A percentile compares a stretch with the other conserved stretches of the same genome.
phyloP scores from a whole-genome alignment of 2,888 invertebrate species.

The Cataglyphis cursor region DNA sequence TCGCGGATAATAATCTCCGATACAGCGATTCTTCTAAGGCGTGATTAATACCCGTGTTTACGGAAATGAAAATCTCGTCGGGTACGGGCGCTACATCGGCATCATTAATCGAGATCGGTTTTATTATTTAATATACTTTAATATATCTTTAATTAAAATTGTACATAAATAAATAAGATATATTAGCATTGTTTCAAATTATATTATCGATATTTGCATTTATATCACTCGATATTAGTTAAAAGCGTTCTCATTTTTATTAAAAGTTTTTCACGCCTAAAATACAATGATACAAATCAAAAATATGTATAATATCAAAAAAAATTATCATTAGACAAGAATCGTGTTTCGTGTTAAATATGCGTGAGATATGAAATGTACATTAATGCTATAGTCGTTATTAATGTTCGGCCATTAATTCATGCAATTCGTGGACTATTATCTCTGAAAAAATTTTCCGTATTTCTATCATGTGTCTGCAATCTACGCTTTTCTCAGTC shows the following conservation, averaged over 20 bases:
- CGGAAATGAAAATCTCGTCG: conserved; percentile 42
- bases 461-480: not conserved
- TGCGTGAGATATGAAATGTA: not conserved
- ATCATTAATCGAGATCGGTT: not conserved
- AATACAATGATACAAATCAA: not conserved
- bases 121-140: not conserved
- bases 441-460: not conserved
- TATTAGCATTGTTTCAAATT: not conserved
- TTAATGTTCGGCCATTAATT: not conserved
- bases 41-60: conserved; percentile 49
- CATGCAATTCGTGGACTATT: not conserved
- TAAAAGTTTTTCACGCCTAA: not conserved
- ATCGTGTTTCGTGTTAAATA: not conserved
- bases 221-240: not conserved
- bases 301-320: not conserved
- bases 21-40: conserved; percentile 27
- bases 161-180: not conserved
- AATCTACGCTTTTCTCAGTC: conserved; percentile 12
- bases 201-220: not conserved
- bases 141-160: too few species aligned
- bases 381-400: not conserved
- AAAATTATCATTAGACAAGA: not conserved
- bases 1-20: conserved; percentile 43
- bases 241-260: not conserved
- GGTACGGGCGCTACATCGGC: not conserved